Base-by-base conservation (phyloP, 2,888 invertebrate species). In the Thereva unica region DNA sequence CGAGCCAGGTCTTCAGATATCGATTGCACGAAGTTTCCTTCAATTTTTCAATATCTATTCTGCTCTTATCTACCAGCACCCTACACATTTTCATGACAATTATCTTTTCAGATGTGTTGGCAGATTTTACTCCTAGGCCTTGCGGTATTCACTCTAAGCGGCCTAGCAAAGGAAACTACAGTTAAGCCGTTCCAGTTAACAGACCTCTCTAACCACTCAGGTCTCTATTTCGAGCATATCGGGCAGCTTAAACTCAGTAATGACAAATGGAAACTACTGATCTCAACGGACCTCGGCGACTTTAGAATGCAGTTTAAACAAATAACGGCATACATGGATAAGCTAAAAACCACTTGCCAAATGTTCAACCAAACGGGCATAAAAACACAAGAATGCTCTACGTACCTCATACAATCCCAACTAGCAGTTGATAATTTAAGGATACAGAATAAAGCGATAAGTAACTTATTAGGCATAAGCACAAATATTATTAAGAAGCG, bases 301-400 rank as follows among this genome's bases (percentile, higher is more conserved):
- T 5, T 47, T 47, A 47, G 12, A 7, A n/a, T 47, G 47, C 47
- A 47, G 10, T 47, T 10, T 47, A 47, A 47, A n/a, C 47, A 47
- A 47, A 47, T 47, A 10, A 10, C 4, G n/a, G 4, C 8, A 47
- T 47, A 47, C 12, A 47, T 6, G 12, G 12, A 6, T 47, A 47
- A 12, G 12, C 47, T 47, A 10, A n/a, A 47, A n/a, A 4, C 6
- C 12, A 10, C 12, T 6, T 47, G 47, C 12, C n/a, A 47, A 6
- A 47, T 12, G 5, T 10, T 5, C 5, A 2, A 10, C 1, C 6
- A n/a, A 12, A 47, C n/a, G 12, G 12, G 12, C 12, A 4, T 47
- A 10, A 10, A n/a, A 9, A n/a, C 12, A 6, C n/a, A 12, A 12
- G 47, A 47, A 47, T 47, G 47, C 10, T 4, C 47, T 47, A 6